These are phyloP conservation scores for Aphelinus certus DNA, from an alignment of 1,140 invertebrate genomes.

Conservation along the genomic window DNA sequence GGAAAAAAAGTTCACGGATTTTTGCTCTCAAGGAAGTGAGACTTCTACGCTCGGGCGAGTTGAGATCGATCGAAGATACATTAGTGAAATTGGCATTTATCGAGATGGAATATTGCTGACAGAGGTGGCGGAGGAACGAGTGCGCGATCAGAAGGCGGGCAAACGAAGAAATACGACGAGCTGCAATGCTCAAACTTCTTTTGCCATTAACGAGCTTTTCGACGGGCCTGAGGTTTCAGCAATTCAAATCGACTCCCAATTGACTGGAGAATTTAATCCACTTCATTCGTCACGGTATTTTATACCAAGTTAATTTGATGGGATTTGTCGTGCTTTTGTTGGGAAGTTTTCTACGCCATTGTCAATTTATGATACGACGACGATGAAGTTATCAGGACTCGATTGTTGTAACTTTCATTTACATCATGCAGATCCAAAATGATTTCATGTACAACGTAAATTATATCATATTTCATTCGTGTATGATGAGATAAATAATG, in stretches of 20 bases:
- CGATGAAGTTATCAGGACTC: too few relatives aligned
- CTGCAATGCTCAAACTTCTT: background rate
- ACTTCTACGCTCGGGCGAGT: constrained; percentile 29
- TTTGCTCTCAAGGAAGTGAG: background rate
- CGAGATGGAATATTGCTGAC: constrained; percentile 38
- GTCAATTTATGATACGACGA: too few relatives aligned
- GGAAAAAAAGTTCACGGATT: background rate
- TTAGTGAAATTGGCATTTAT: constrained; percentile 39
- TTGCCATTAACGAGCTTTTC: constrained; percentile 19
- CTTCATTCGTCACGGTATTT: too few relatives aligned
- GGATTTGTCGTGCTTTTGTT: too few relatives aligned
- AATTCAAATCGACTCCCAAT: constrained; percentile 4
- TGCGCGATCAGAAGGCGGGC: constrained; percentile 2
- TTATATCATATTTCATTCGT: too few relatives aligned
- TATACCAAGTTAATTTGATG: too few relatives aligned
- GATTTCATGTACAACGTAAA: too few relatives aligned
- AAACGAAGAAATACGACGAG: constrained; percentile 3
- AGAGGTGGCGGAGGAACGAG: constrained; percentile 13
- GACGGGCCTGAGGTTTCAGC: constrained; percentile 2
- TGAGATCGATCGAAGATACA: constrained; percentile 31
- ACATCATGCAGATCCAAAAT: too few relatives aligned
- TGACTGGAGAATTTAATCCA: too few relatives aligned
- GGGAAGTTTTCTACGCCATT: too few relatives aligned
- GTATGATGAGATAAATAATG: too few relatives aligned
- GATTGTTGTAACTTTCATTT: too few relatives aligned